phyloP scores from a whole-genome alignment of 1,140 invertebrate genomes.

The Drosophila serrata region DNA sequence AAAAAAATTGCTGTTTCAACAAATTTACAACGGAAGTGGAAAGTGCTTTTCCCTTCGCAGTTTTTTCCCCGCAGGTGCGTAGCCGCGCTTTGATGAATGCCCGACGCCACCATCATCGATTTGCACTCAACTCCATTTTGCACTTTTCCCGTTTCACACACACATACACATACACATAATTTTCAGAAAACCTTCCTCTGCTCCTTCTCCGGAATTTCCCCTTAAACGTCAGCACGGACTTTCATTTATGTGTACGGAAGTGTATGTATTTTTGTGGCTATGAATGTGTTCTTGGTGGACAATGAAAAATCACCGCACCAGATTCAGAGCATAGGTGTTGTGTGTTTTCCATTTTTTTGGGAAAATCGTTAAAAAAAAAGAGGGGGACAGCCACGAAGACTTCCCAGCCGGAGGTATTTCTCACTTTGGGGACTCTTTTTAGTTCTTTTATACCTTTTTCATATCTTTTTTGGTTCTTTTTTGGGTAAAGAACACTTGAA shows the following conservation, averaged over 20 bases:
- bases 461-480: background rate
- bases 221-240: constrained; percentile 64
- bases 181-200: constrained; percentile 33
- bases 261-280: constrained; percentile 52
- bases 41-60: constrained; percentile 58
- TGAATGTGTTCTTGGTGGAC: constrained; percentile 69
- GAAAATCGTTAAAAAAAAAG: background rate
- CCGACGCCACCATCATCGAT: constrained; percentile 67
- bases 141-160: constrained; percentile 71
- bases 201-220: constrained; percentile 2
- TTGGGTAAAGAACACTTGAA: background rate
- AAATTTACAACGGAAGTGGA: constrained; percentile 82
- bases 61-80: constrained; percentile 26
- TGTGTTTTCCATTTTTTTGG: background rate
- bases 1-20: constrained; percentile 83
- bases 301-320: constrained; percentile 81
- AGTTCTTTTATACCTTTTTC: background rate
- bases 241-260: constrained; percentile 63
- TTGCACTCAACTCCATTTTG: constrained; percentile 81
- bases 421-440: constrained; percentile 52
- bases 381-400: constrained; percentile 1
- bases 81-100: constrained; percentile 73
- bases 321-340: constrained; percentile 3
- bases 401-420: constrained; percentile 68
- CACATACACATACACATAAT: constrained; percentile 58